Evolutionary conservation across 2,113 vertebrate genomes (phyloP).

Genomic region (Malurus alboscapulatus): DNA sequence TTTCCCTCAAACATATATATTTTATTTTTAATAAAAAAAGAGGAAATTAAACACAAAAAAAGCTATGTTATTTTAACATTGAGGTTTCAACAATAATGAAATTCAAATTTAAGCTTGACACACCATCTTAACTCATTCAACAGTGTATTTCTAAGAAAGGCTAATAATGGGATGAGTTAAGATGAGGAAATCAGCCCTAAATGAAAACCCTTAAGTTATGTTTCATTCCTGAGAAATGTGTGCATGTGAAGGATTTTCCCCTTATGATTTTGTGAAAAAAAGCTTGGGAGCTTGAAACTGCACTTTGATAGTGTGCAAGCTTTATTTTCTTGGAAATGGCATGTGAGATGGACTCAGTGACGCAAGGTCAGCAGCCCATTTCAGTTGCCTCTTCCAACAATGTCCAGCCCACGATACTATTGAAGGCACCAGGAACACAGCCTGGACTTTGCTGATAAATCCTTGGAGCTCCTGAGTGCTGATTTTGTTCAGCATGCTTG

Average conservation of each 20-base stretch:
- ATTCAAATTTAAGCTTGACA: slow-evolving; percentile 15
- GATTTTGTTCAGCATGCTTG: not conserved
- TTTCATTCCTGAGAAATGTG: not conserved
- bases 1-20: not conserved
- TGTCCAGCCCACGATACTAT: accelerated
- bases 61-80: not conserved
- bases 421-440: not conserved
- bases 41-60: slow-evolving; percentile 49
- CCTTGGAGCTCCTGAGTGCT: accelerated
- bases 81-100: slow-evolving; percentile 26
- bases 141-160: not conserved
- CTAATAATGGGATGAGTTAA: not conserved
- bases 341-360: accelerated
- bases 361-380: not conserved
- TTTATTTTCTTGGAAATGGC: not conserved
- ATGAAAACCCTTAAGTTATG: not conserved
- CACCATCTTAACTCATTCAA: not conserved
- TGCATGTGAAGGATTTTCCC: not conserved
- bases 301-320: not conserved
- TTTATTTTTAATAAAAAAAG: slow-evolving; percentile 52
- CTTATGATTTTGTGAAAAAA: not conserved
- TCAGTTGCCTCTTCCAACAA: not conserved
- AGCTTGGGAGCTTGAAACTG: not conserved
- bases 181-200: not conserved
- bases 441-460: not conserved